A percentile compares a stretch with the other conserved stretches of the same genome.
Evolutionary conservation across 35 echinoderm and acorn worm species (phyloP).

Genomic region (Ophioderma brevispina): DNA sequence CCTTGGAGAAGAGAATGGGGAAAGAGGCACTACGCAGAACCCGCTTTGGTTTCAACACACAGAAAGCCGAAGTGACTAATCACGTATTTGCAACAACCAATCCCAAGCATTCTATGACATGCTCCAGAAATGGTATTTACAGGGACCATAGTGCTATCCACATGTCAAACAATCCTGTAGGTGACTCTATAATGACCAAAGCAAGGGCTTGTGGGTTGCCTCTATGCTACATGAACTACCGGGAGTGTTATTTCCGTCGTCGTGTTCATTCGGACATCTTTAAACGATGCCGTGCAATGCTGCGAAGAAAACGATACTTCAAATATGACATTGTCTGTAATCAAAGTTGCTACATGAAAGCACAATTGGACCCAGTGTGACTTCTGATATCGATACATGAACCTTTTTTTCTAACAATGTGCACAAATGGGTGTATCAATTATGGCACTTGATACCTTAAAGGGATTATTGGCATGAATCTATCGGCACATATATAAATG

Average conservation of each 20-base stretch:
- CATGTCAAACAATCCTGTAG: conserved; percentile 22
- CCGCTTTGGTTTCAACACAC: conserved; percentile 22
- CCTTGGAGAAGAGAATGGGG: background rate
- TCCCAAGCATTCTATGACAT: conserved; percentile 41
- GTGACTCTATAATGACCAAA: background rate
- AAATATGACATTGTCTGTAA: too few relatives aligned
- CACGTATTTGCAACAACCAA: conserved; percentile 48
- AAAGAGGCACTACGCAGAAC: conserved; percentile 1
- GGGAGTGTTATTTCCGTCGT: background rate
- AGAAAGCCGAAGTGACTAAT: conserved; percentile 55
- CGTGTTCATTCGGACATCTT: too few relatives aligned
- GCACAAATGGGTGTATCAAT: too few relatives aligned
- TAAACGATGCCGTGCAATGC: too few relatives aligned
- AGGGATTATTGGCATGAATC: too few relatives aligned
- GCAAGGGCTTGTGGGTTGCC: background rate
- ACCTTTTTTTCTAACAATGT: too few relatives aligned
- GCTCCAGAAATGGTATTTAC: conserved; percentile 11
- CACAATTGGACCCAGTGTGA: too few relatives aligned
- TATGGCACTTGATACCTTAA: too few relatives aligned
- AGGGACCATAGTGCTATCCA: conserved; percentile 65
- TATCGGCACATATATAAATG: too few relatives aligned
- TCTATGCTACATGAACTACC: background rate
- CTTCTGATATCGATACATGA: too few relatives aligned
- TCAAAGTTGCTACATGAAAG: too few relatives aligned
- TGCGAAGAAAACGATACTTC: too few relatives aligned